phyloP scores from a whole-genome alignment of 2,888 invertebrate genomes.

The Leucozona laternaria region DNA sequence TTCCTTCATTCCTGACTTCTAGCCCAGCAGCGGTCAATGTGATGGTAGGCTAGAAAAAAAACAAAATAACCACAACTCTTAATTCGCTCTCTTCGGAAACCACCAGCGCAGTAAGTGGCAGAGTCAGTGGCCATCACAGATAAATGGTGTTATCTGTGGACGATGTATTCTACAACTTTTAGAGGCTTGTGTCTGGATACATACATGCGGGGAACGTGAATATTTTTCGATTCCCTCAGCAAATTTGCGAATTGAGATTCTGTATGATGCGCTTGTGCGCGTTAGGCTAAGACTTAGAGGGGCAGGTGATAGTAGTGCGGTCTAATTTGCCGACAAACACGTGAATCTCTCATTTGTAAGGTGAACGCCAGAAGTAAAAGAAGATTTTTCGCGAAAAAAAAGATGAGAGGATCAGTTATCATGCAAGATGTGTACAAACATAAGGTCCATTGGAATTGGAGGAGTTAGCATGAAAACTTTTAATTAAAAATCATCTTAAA shows the following conservation, averaged over 20 bases:
- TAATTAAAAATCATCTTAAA: no score
- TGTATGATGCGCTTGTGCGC: conserved; percentile 48
- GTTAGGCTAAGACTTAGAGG: not conserved
- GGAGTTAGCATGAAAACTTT: no score
- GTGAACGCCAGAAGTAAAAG: conserved; percentile 52
- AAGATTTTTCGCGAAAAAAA: not conserved
- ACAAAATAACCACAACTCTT: conserved; percentile 38
- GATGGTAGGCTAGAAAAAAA: not conserved
- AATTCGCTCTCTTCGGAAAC: conserved; percentile 32
- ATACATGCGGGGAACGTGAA: conserved; percentile 64
- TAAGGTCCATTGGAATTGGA: not conserved
- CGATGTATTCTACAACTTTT: conserved; percentile 47
- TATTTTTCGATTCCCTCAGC: conserved; percentile 39
- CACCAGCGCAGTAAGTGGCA: conserved; percentile 40
- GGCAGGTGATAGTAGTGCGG: not conserved
- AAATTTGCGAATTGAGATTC: conserved; percentile 67
- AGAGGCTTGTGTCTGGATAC: conserved; percentile 18
- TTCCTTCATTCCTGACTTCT: not conserved
- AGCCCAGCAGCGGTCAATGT: conserved; percentile 8
- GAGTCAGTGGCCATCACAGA: conserved; percentile 51
- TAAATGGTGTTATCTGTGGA: conserved; percentile 56
- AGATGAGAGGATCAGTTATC: not conserved
- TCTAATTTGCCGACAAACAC: conserved; percentile 51
- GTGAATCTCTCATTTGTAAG: conserved; percentile 55
- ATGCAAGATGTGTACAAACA: not conserved